Evolutionary conservation across 2,113 vertebrate genomes (phyloP).

Genomic region (Bufo gargarizans): DNA sequence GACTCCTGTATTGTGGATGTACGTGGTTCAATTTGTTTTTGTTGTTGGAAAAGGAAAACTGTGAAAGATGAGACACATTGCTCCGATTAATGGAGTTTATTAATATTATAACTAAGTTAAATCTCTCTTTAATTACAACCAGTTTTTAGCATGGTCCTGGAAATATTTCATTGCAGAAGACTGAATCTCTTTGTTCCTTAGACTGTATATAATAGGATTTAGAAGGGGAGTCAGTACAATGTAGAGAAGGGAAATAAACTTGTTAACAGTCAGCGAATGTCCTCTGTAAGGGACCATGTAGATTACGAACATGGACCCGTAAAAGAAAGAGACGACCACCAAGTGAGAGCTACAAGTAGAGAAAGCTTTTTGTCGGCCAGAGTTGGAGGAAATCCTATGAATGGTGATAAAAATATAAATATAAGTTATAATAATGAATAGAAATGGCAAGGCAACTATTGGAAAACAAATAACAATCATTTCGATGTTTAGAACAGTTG

Average conservation of each 20-base stretch:
- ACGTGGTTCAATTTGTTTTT: too few relatives aligned
- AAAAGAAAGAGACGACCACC: conserved; percentile 48
- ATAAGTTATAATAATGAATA: conserved; percentile 61
- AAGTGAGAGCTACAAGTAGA: conserved; percentile 13
- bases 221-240: not conserved
- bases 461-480: conserved; percentile 58
- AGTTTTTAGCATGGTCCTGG: too few relatives aligned
- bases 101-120: too few relatives aligned
- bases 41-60: too few relatives aligned
- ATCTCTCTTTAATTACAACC: too few relatives aligned
- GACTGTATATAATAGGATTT: not conserved
- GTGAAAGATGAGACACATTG: too few relatives aligned
- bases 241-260: not conserved
- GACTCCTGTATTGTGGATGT: too few relatives aligned
- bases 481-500: not conserved
- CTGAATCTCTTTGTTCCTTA: not conserved
- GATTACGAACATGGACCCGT: conserved; percentile 60
- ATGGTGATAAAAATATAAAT: conserved; percentile 43
- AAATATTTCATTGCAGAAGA: not conserved
- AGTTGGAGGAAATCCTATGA: conserved; percentile 50
- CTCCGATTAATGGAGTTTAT: too few relatives aligned
- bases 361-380: conserved; percentile 25
- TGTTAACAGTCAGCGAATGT: not conserved
- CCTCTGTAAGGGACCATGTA: conserved; percentile 55
- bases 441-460: conserved; percentile 60